Evolutionary conservation across 2,113 vertebrate genomes (phyloP).

Genomic region (Aythya baeri): DNA sequence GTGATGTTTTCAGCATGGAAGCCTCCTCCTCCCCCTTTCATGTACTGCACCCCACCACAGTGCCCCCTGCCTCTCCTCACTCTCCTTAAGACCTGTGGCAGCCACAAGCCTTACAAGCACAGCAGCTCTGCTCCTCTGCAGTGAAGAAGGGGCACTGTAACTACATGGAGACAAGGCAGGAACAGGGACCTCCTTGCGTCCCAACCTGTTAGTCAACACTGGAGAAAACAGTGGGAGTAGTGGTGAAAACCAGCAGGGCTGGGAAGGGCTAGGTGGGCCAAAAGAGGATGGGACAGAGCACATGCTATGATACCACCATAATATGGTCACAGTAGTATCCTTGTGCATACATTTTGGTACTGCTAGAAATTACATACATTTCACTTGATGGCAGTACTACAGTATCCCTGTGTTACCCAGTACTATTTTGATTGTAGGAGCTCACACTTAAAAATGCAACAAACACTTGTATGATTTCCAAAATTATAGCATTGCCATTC

Average conservation of each 20-base stretch:
- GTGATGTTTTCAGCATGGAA: background rate
- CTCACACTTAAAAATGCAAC: background rate
- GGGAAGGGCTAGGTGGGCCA: background rate
- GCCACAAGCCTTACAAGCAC: background rate
- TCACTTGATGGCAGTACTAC: background rate
- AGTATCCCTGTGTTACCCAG: background rate
- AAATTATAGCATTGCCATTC: background rate
- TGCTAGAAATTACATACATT: background rate
- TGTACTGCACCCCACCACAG: background rate
- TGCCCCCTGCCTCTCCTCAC: background rate
- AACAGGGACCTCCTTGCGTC: background rate
- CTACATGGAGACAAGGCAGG: background rate
- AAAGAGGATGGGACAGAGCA: background rate
- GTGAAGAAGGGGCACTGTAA: background rate
- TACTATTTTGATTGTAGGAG: background rate
- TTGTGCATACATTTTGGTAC: background rate
- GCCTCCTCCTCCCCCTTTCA: background rate
- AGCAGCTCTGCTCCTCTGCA: background rate
- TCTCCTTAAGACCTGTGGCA: background rate
- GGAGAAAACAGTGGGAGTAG: background rate
- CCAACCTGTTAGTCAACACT: background rate
- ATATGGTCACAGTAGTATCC: background rate
- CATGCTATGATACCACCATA: background rate
- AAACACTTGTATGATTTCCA: background rate
- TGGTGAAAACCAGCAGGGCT: background rate